These are phyloP conservation scores for Nipponacmea schrenckii DNA, from an alignment of 2,888 invertebrate species.

Conservation along the genomic window DNA sequence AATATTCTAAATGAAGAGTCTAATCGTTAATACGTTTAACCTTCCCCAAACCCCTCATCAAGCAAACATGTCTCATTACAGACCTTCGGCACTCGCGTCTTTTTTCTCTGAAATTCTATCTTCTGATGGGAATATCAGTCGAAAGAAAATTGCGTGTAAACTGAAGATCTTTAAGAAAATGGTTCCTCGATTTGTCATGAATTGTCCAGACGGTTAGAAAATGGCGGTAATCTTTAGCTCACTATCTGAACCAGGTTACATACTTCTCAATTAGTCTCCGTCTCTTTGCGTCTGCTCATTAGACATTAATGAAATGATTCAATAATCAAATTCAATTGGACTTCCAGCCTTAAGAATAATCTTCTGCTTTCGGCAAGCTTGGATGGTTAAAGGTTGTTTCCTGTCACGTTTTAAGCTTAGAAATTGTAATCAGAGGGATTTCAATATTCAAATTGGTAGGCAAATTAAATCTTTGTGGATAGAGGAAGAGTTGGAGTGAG, in stretches of 20 bases:
- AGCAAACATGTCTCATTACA: not conserved
- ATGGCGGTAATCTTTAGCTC: not conserved
- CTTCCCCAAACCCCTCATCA: not conserved
- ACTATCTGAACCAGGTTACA: not conserved
- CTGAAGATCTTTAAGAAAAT: not conserved
- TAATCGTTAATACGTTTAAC: conserved; percentile 4
- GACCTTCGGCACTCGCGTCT: not conserved
- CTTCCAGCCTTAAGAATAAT: not conserved
- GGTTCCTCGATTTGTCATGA: conserved; percentile 1
- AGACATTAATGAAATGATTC: not conserved
- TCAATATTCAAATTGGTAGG: conserved; percentile 2
- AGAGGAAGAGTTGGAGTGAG: not conserved
- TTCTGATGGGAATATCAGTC: not conserved
- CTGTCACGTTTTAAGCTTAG: not conserved
- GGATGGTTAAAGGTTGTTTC: conserved; percentile 1
- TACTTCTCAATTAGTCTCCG: not conserved
- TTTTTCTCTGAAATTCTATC: conserved; percentile 1
- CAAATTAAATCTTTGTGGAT: conserved; percentile 6
- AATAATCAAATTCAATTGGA: conserved; percentile 1
- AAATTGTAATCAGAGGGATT: conserved; percentile 7
- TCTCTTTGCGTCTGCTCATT: not conserved
- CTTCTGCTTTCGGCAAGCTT: not conserved
- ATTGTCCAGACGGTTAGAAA: not conserved
- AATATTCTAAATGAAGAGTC: not conserved
- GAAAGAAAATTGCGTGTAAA: not conserved